phyloP scores from a whole-genome alignment of 2,797 vertebrate species.

The Lycodopsis pacificus region DNA sequence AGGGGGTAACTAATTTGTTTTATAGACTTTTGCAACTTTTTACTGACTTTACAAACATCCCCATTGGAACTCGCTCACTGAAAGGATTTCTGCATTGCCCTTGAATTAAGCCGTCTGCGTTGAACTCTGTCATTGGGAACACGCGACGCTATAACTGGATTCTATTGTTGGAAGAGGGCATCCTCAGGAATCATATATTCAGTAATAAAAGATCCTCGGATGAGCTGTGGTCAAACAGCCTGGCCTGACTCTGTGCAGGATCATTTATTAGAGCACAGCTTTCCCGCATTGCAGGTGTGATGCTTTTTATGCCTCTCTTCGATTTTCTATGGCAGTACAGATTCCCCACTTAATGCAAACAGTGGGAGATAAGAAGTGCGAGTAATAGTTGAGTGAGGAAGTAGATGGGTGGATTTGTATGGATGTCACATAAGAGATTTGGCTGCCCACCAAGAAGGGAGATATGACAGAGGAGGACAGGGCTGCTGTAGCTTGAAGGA shows the following conservation, averaged over 20 bases:
- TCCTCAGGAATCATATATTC: slow-evolving; percentile 58
- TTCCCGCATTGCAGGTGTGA: slow-evolving; percentile 66
- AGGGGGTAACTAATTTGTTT: slow-evolving; percentile 53
- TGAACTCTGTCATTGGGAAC: slow-evolving; percentile 64
- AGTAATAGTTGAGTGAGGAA: slow-evolving; percentile 31
- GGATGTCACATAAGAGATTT: slow-evolving; percentile 42
- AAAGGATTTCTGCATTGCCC: slow-evolving; percentile 54
- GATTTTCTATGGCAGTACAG: slow-evolving; percentile 39
- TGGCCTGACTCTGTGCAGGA: slow-evolving; percentile 39
- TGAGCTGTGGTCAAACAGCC: slow-evolving; percentile 41
- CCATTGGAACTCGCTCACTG: slow-evolving; percentile 21
- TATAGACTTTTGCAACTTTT: slow-evolving; percentile 66
- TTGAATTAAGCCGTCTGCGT: slow-evolving; percentile 54
- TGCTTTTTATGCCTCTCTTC: slow-evolving; percentile 35
- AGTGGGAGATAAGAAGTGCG: slow-evolving; percentile 25
- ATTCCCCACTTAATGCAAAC: slow-evolving; percentile 41
- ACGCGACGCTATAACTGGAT: slow-evolving; percentile 60
- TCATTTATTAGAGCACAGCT: slow-evolving; percentile 67
- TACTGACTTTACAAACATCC: slow-evolving; percentile 52
- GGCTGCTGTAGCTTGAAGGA: slow-evolving; percentile 62
- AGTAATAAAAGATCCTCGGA: slow-evolving; percentile 57
- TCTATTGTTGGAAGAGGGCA: slow-evolving; percentile 49
- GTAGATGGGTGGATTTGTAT: slow-evolving; percentile 38
- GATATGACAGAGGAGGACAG: slow-evolving; percentile 42
- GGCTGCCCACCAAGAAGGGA: slow-evolving; percentile 51